Evolutionary conservation across 2,888 invertebrate species (phyloP).

Genomic region (Microchrysa polita): DNA sequence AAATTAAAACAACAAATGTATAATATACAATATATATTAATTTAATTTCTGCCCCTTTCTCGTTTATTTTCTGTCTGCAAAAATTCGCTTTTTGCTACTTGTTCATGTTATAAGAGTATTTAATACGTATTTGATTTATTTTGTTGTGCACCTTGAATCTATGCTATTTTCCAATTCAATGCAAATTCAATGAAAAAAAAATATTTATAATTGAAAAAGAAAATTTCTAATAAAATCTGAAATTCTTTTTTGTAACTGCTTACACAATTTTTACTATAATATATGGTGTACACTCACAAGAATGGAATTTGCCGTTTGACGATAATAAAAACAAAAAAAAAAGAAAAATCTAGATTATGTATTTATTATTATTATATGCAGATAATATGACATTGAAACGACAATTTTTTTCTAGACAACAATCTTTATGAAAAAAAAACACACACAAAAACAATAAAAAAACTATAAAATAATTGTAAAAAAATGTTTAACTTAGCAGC

Average conservation of each 20-base stretch:
- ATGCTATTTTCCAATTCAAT: neutral
- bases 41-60: too few species aligned
- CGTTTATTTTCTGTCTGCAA: constrained; percentile 32
- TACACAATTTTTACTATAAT: constrained; percentile 15
- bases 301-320: constrained; percentile 50
- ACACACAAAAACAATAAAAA: constrained; percentile 22
- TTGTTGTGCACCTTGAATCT: constrained; percentile 30
- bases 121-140: constrained; percentile 1
- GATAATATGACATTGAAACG: constrained; percentile 47
- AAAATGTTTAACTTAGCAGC: constrained; percentile 28
- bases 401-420: constrained; percentile 26
- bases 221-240: constrained; percentile 3
- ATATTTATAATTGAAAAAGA: constrained; percentile 8
- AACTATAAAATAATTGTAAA: constrained; percentile 24
- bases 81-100: constrained; percentile 32
- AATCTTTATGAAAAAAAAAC: constrained; percentile 35
- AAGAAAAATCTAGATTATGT: constrained; percentile 40
- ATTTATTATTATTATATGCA: constrained; percentile 47
- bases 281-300: neutral
- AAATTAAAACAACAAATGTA: neutral
- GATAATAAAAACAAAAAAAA: too few species aligned
- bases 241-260: constrained; percentile 9
- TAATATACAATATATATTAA: neutral
- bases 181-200: neutral
- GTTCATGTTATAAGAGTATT: constrained; percentile 7